Conservation (phyloP, 2,113 vertebrate species). For the Albula glossodonta region DNA sequence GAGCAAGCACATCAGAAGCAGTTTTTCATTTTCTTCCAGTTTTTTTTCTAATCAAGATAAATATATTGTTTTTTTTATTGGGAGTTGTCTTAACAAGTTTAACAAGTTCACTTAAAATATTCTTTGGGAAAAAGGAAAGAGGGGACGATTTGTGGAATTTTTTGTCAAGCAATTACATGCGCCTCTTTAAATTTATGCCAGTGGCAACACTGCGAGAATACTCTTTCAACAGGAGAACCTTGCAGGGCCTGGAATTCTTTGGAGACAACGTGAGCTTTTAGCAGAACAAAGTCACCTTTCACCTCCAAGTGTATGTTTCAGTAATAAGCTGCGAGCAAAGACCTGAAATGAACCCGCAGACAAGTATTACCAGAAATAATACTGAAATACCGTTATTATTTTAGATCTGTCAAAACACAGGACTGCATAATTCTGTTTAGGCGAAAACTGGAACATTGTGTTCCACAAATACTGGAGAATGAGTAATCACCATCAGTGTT, state of each 20-base stretch:
- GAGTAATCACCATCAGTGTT: constrained; percentile 16
- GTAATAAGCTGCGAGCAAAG: neutral
- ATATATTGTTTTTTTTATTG: neutral
- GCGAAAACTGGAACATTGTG: constrained; percentile 8
- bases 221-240: too few relatives aligned
- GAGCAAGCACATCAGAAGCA: too few relatives aligned
- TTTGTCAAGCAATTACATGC: neutral
- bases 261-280: neutral
- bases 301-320: neutral
- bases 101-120: neutral
- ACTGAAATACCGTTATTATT: constrained; percentile 13
- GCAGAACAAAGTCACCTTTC: neutral
- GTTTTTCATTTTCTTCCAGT: too few relatives aligned
- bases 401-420: constrained; percentile 15
- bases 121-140: neutral
- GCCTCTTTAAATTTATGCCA: neutral
- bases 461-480: neutral
- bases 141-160: neutral
- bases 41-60: too few relatives aligned
- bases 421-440: neutral
- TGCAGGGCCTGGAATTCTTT: neutral
- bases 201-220: neutral
- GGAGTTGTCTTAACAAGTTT: neutral
- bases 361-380: constrained; percentile 9
- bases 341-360: constrained; percentile 3